A percentile compares a stretch with the other conserved stretches of the same genome.
phyloP scores from a whole-genome alignment of 1,140 invertebrate genomes.

The Oppia nitens region DNA sequence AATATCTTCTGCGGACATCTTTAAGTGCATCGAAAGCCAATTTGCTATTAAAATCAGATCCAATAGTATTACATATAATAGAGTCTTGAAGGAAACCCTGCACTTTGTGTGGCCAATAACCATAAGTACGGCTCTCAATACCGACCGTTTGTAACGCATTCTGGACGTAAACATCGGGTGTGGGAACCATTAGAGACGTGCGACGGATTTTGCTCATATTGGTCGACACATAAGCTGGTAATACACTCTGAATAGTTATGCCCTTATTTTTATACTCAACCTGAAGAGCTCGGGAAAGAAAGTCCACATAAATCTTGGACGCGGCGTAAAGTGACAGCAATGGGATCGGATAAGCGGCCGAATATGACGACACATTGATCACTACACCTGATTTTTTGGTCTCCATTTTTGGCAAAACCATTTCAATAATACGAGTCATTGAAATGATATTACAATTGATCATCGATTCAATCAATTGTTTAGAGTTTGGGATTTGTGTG shows the following conservation, averaged over 20 bases:
- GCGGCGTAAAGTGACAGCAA: conserved; percentile 72
- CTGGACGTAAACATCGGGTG: conserved; percentile 54
- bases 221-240: conserved; percentile 75
- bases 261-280: conserved; percentile 58
- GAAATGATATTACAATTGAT: conserved; percentile 18
- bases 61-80: conserved; percentile 1
- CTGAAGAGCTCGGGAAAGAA: conserved; percentile 58
- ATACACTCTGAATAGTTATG: conserved; percentile 54
- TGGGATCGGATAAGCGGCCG: conserved; percentile 58
- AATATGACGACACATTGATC: conserved; percentile 76
- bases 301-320: conserved; percentile 72
- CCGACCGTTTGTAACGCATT: conserved; percentile 57
- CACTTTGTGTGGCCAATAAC: conserved; percentile 40
- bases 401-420: conserved; percentile 76
- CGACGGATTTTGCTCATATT: conserved; percentile 77
- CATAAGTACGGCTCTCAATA: conserved; percentile 49
- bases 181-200: conserved; percentile 59
- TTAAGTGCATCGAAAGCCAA: conserved; percentile 15
- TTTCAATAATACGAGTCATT: conserved; percentile 47
- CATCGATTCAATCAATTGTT: conserved; percentile 14
- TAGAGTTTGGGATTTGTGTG: conserved; percentile 19
- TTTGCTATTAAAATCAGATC: conserved; percentile 8
- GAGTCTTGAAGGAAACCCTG: conserved; percentile 12
- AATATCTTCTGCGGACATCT: conserved; percentile 6
- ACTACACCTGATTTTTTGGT: conserved; percentile 63